Conservation (phyloP, 2,113 vertebrate genomes). For the Alectura lathami region DNA sequence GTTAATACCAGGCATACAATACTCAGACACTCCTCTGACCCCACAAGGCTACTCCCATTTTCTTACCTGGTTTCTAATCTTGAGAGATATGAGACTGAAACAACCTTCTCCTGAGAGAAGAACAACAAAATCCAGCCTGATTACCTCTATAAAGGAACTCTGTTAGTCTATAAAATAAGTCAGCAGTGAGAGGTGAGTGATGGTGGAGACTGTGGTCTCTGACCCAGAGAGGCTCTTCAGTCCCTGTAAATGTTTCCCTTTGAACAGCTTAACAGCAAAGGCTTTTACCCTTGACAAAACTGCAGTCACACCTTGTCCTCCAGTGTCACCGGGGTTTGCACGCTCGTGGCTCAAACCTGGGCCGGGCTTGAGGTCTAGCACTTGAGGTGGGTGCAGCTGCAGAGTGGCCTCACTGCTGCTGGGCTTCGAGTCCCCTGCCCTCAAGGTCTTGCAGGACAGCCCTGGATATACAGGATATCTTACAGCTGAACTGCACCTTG, state of each 20-base stretch:
- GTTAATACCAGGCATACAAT: neutral
- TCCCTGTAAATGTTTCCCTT: neutral
- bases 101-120: neutral
- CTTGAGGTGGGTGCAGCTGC: neutral
- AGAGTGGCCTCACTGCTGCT: neutral
- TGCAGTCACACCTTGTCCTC: fast-evolving
- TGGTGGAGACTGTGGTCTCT: neutral
- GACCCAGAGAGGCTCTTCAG: neutral
- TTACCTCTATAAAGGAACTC: neutral
- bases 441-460: neutral
- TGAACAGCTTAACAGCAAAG: neutral
- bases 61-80: neutral
- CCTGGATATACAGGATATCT: neutral
- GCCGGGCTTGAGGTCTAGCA: neutral
- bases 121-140: neutral
- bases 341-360: neutral
- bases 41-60: fast-evolving
- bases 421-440: neutral
- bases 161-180: neutral
- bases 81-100: neutral
- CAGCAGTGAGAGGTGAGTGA: neutral
- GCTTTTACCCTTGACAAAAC: neutral
- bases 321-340: neutral
- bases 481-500: neutral
- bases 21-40: neutral